Evolutionary conservation across 2,888 invertebrate genomes (phyloP).

Genomic region (Margaritifera margaritifera): DNA sequence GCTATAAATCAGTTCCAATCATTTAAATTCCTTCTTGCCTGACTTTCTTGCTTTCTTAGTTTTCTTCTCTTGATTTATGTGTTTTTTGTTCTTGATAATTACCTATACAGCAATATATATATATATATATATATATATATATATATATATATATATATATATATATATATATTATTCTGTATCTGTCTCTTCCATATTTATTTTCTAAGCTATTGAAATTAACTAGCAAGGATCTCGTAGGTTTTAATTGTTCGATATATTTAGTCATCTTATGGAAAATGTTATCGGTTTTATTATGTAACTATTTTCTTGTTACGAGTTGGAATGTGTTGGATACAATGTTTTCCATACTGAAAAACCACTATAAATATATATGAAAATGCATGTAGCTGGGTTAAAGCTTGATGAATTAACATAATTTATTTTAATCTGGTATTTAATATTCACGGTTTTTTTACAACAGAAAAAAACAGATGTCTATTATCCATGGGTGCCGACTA

Average conservation of each 20-base stretch:
- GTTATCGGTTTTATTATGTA: no score
- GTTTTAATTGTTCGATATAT: no score
- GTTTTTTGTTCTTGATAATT: background rate
- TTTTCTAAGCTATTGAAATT: no score
- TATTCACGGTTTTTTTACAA: no score
- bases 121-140: no score
- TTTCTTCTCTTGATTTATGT: background rate
- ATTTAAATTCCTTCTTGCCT: background rate
- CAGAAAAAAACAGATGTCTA: conserved; percentile 24
- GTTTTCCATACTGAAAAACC: background rate
- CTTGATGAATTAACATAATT: background rate
- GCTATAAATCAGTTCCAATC: background rate
- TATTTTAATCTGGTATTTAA: conserved; percentile 16
- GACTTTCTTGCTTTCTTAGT: background rate
- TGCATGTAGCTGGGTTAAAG: background rate
- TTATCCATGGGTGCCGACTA: conserved; percentile 50
- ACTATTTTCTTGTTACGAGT: no score
- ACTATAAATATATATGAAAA: background rate
- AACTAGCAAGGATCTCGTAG: no score
- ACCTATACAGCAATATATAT: background rate
- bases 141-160: no score
- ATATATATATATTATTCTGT: no score
- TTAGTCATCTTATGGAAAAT: no score
- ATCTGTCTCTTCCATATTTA: no score
- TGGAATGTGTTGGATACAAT: background rate